phyloP scores from a whole-genome alignment of 2,888 invertebrate genomes.

The Electrophaes corylata region DNA sequence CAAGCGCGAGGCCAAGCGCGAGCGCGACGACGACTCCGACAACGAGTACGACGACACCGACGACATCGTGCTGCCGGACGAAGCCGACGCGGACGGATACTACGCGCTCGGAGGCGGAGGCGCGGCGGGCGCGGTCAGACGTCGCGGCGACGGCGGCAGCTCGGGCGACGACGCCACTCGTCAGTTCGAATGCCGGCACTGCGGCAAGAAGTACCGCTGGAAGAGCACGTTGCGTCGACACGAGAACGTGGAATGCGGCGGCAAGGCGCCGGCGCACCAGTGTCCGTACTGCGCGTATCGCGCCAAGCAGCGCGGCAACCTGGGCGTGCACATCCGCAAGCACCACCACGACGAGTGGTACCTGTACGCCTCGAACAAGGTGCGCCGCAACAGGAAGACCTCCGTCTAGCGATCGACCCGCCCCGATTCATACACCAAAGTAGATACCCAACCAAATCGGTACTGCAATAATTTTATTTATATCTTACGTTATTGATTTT shows the following conservation, averaged over 20 bases:
- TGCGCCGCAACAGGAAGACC: conserved; percentile 77
- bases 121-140: neutral
- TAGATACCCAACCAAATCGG: conserved; percentile 81
- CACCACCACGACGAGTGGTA: conserved; percentile 87
- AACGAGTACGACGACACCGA: conserved; percentile 80
- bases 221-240: conserved; percentile 92
- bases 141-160: conserved; percentile 52
- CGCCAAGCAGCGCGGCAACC: conserved; percentile 92
- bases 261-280: conserved; percentile 92
- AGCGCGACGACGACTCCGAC: conserved; percentile 79
- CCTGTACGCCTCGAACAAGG: conserved; percentile 78
- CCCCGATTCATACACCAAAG: conserved; percentile 66
- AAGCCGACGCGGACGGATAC: conserved; percentile 58
- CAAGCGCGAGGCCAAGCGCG: conserved; percentile 62
- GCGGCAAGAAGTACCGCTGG: conserved; percentile 94
- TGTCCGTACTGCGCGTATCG: conserved; percentile 91
- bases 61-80: conserved; percentile 80
- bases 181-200: conserved; percentile 91
- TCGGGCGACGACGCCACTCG: conserved; percentile 80
- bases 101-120: conserved; percentile 42
- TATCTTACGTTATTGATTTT: conserved; percentile 65
- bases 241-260: conserved; percentile 93
- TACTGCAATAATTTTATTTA: conserved; percentile 80
- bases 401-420: conserved; percentile 45
- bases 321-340: conserved; percentile 91